These are phyloP conservation scores for Eledona agricola DNA, from an alignment of 2,888 invertebrate species.

Conservation along the genomic window DNA sequence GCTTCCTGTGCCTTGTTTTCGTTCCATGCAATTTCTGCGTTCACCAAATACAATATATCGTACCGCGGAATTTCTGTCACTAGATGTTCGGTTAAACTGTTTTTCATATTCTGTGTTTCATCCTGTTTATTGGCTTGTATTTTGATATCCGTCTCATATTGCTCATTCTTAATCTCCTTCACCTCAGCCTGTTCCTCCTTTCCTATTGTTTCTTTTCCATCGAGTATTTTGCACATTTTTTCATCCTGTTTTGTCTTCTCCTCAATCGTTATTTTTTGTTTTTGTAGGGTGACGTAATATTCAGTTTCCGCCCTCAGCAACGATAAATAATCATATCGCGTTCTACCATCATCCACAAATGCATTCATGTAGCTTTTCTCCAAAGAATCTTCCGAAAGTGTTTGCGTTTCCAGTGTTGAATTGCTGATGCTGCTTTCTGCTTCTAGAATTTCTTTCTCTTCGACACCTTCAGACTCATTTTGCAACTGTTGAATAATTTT, in stretches of 20 bases:
- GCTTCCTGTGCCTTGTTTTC: constrained; percentile 36
- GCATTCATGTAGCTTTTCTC: constrained; percentile 20
- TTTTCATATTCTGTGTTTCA: too few relatives aligned
- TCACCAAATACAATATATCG: constrained; percentile 38
- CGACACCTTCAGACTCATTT: neutral
- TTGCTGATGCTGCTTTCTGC: constrained; percentile 1
- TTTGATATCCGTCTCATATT: too few relatives aligned
- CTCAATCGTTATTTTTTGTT: constrained; percentile 1
- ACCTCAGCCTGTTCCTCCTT: constrained; percentile 6
- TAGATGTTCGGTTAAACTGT: constrained; percentile 5
- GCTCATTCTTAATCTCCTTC: neutral
- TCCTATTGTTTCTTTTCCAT: too few relatives aligned
- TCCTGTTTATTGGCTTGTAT: too few relatives aligned
- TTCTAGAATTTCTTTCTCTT: too few relatives aligned
- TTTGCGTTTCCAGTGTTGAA: neutral
- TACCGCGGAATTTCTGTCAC: constrained; percentile 35
- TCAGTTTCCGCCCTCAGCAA: constrained; percentile 42
- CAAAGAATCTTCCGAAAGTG: neutral
- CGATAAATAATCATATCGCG: constrained; percentile 40
- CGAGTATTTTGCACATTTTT: too few relatives aligned
- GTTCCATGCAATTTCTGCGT: constrained; percentile 47
- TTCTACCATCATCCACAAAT: constrained; percentile 11
- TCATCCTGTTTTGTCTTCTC: too few relatives aligned
- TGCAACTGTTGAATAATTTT: constrained; percentile 13
- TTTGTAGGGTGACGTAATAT: constrained; percentile 27